A percentile compares a stretch with the other conserved stretches of the same genome.
Conservation (phyloP, 2,797 vertebrate species). For the Anguilla pacifica region DNA sequence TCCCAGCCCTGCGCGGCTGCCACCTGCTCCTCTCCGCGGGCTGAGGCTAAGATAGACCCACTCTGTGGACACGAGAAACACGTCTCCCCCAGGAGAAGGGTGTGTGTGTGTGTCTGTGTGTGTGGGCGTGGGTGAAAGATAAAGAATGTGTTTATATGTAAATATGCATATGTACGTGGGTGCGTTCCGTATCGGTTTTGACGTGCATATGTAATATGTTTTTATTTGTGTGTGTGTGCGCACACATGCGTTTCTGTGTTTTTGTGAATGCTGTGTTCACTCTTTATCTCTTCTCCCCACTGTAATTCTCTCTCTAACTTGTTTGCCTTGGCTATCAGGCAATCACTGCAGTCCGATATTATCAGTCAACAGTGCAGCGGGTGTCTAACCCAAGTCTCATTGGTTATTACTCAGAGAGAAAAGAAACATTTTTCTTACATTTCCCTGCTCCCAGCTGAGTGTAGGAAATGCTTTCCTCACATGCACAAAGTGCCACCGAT, state of each 20-base stretch:
- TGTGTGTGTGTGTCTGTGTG: neutral
- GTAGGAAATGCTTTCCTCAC: neutral
- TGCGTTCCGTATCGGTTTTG: too few species aligned
- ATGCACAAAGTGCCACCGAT: neutral
- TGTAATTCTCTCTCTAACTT: neutral
- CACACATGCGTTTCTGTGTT: neutral
- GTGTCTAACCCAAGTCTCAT: conserved; percentile 6
- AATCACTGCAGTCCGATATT: neutral
- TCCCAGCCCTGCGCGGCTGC: conserved; percentile 6
- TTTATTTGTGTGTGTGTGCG: neutral
- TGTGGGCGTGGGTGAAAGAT: neutral
- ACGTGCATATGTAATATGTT: too few species aligned
- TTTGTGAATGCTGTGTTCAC: neutral
- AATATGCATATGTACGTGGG: too few species aligned
- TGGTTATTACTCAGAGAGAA: conserved; percentile 9
- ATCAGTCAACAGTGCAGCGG: conserved; percentile 5
- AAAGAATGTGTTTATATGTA: too few species aligned
- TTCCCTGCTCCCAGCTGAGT: neutral
- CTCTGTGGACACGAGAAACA: conserved; percentile 1
- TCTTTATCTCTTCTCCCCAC: neutral
- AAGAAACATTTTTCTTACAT: conserved; percentile 8
- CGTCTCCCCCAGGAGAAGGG: neutral
- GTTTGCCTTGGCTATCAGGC: neutral
- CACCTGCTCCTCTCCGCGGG: conserved; percentile 38
- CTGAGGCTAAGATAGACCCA: neutral